Percentiles rank a stretch among this genome's conserved stretches.
These are phyloP conservation scores for Leptestheria dahalacensis DNA, from an alignment of 1,140 invertebrate genomes.

Conservation along the genomic window DNA sequence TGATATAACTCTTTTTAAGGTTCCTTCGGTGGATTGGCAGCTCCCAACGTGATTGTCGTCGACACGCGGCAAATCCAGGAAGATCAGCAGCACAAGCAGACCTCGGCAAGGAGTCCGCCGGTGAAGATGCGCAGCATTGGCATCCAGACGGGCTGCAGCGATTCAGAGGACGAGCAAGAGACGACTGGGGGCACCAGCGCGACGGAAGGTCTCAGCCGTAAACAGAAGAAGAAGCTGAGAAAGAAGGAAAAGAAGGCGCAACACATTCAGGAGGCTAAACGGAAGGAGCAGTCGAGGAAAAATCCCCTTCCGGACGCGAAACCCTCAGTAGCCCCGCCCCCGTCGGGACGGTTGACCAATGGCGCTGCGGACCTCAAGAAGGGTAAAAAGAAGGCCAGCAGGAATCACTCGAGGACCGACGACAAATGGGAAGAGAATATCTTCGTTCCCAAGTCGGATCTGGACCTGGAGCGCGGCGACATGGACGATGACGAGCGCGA, in stretches of 20 bases:
- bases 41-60: constrained; percentile 45
- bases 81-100: not conserved
- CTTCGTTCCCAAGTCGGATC: constrained; percentile 51
- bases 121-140: constrained; percentile 3
- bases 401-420: not conserved
- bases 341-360: not conserved
- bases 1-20: no score
- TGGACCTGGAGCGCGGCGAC: constrained; percentile 53
- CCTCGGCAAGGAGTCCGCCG: not conserved
- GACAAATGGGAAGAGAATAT: constrained; percentile 34
- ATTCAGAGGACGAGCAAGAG: constrained; percentile 31
- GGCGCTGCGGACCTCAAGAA: no score
- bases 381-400: constrained; percentile 11
- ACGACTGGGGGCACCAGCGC: constrained; percentile 8
- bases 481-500: constrained; percentile 58
- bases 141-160: not conserved
- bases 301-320: not conserved
- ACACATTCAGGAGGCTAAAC: not conserved
- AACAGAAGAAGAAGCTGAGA: constrained; percentile 22
- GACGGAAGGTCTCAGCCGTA: constrained; percentile 16
- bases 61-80: constrained; percentile 38
- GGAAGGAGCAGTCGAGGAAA: not conserved
- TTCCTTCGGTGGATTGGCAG: constrained; percentile 21
- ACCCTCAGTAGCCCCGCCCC: constrained; percentile 28
- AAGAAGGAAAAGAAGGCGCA: constrained; percentile 15